Evolutionary conservation across 2,113 vertebrate species (phyloP), one percentile per base, ranked within the genome.

Genomic region (Nibea albiflora): DNA sequence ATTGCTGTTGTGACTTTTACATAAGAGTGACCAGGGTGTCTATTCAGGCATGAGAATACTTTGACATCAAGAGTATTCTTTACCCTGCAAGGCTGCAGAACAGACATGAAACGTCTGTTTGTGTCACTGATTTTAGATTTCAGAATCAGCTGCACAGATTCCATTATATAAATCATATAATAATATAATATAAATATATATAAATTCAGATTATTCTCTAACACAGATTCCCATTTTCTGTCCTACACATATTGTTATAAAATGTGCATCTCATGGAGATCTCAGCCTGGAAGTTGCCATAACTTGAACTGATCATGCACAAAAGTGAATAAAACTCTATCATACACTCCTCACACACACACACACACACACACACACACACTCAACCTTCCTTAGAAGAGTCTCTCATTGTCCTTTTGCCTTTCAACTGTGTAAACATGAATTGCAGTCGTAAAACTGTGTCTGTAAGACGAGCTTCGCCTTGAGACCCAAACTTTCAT

Each of bases 351-450:
- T 26, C 12, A 53, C 64, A 12, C 64, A 47, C 42, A 65, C 61
- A 44, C 42, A 47, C 62, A 16, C 64, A 50, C 68, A 28, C 52
- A 67, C 74, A 26, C 76, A 24, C 19, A 1, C 65, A 63, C 46
- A n/a, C n/a, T 31, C 39, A 49, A 14, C 44, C 61, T 53, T 60
- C 24, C 42, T 46, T 19, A 17, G 16, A 71, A n/a, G n/a, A 71
- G 24, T 17, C 50, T 12, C 22, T 20, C 64, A 39, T 26, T 35
- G 71, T 76, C 67, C 56, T 76, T 80, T 62, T 89, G 81, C 74
- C 74, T 86, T 86, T 84, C 47, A 60, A 54, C 82, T 28, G 47
- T 73, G 68, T 84, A 82, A 88, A 86, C 68, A 72, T 52, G 61
- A 72, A 74, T 24, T 44, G 71, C 35, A 14, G 57, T 86, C 60